Evolutionary conservation across 1,140 invertebrate species (phyloP).

Genomic region (Drosophila carrolli): DNA sequence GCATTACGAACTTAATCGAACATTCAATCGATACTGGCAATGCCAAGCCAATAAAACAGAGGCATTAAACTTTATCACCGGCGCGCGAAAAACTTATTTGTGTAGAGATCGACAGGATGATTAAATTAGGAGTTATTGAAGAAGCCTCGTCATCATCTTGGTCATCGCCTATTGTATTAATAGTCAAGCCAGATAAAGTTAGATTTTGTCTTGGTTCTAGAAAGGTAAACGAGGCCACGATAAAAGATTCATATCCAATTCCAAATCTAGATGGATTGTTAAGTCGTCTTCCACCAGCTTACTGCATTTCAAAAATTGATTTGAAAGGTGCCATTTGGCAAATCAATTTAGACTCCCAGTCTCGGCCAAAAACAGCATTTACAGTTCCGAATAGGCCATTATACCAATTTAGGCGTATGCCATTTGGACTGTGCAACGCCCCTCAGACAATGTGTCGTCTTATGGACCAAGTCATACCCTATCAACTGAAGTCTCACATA

Average conservation of each 20-base stretch:
- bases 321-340: slow-evolving; percentile 5
- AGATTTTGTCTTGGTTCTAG: neutral
- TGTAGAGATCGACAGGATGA: slow-evolving; percentile 9
- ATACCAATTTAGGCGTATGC: no score
- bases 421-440: no score
- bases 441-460: no score
- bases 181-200: no score
- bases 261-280: slow-evolving; percentile 9
- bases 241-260: slow-evolving; percentile 17
- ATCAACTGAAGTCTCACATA: no score
- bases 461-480: no score
- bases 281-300: slow-evolving; percentile 2
- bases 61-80: slow-evolving; percentile 4
- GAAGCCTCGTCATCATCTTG: no score
- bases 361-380: neutral
- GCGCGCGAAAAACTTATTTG: neutral
- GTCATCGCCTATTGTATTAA: no score
- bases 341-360: neutral
- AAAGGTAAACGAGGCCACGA: no score
- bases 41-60: slow-evolving; percentile 1
- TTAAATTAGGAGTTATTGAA: no score
- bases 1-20: neutral
- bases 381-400: no score
- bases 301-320: slow-evolving; percentile 5
- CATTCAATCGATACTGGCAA: slow-evolving; percentile 2